Conservation (phyloP, 2,113 vertebrate species). For the Passer montanus region DNA sequence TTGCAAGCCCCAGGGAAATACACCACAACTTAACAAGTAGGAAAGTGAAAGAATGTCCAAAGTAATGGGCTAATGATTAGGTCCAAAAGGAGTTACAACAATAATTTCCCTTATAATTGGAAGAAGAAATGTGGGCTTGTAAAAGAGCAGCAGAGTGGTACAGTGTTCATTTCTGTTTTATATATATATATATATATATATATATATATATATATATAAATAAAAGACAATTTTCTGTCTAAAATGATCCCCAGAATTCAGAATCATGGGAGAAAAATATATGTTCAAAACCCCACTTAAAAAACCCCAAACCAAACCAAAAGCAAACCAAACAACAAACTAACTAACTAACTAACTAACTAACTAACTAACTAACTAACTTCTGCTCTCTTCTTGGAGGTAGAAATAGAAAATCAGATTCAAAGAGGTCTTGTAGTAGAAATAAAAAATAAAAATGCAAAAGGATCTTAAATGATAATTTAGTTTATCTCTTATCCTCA, state of each 20-base stretch:
- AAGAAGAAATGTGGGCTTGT: rapidly evolving
- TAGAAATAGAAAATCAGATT: background rate
- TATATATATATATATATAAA: background rate
- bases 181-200: too few species aligned
- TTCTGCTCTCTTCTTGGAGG: background rate
- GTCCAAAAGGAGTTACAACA: background rate
- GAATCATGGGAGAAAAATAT: background rate
- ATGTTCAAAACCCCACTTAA: rapidly evolving
- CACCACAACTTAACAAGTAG: background rate
- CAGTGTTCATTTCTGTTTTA: background rate
- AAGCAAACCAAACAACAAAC: background rate
- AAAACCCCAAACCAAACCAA: background rate
- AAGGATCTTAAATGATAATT: background rate
- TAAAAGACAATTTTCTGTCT: background rate
- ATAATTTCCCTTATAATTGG: background rate
- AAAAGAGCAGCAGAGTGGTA: background rate
- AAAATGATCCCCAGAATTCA: background rate
- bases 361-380: background rate
- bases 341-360: background rate
- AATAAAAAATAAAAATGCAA: background rate
- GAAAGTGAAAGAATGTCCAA: background rate
- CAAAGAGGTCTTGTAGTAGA: background rate
- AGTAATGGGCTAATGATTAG: background rate
- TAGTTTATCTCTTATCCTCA: background rate
- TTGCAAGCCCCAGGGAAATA: background rate